Base-by-base conservation (phyloP, 2,797 vertebrate species). In the Enteromius treurensis region DNA sequence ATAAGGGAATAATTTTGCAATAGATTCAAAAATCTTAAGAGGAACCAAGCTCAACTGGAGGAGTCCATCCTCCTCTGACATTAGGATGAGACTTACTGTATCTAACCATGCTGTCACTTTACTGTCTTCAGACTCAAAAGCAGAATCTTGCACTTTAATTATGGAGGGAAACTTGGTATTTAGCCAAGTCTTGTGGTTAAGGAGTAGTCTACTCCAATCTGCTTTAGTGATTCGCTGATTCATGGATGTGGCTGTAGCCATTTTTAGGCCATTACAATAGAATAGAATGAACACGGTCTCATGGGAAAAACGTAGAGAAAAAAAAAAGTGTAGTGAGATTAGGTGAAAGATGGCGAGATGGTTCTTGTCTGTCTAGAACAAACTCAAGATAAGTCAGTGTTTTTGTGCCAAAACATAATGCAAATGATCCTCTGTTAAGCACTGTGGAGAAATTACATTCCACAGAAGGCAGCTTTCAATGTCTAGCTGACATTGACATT, bases 71-170 rank as follows among this genome's bases (percentile, higher is more conserved):
- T 76, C 73, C 14, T 58, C 15, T 58, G 34, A 40, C 73, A 76
- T 76, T 62, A 62, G 21, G 5, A 17, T 64, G 37, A 45, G n/a
- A 23, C 77, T 15, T 34, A 9, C 45, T 51, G 17, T 34, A 79
- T 51, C 45, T 79, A 74, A 53, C 71, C 11, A 53, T 74, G 21
- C 26, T 34, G 23, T 4, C 6, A 32, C 40, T 45, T 45, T 65
- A 45, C 45, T 49, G 26, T 51, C 60, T 79, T 29, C 26, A 13
- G 26, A 67, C 15, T 76, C 49, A 76, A 82, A 76, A 53, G 47
- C 80, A 67, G 45, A 26, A 74, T 81, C 21, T 34, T 64, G 14
- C 70, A 53, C 60, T 82, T 82, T 75, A 82, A 75, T 82, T 75
- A 76, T 17, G 47, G 11, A 42, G 17, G 42, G 58, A 34, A 76